These are phyloP conservation scores for Paradoxurus hermaphroditus DNA, from an alignment of 2,113 vertebrate genomes.

Conservation along the genomic window DNA sequence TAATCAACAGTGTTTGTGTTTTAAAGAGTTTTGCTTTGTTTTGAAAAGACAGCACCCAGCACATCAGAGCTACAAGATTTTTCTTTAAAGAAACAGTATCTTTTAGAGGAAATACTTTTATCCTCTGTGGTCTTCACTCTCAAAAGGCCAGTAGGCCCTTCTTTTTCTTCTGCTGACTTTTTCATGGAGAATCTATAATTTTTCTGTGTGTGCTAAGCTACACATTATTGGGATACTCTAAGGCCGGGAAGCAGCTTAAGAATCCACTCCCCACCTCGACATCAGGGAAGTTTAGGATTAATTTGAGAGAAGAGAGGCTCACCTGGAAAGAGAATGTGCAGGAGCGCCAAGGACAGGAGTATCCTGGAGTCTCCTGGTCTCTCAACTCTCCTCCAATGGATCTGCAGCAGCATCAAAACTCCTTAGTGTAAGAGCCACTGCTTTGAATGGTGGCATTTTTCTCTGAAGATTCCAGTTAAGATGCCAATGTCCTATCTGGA, in stretches of 20 bases:
- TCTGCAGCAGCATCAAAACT: background rate
- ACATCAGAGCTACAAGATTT: slow-evolving; percentile 20
- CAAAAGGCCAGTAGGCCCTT: slow-evolving; percentile 6
- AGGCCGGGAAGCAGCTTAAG: background rate
- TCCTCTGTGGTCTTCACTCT: slow-evolving; percentile 38
- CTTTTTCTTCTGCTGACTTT: background rate
- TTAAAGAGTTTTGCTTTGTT: background rate
- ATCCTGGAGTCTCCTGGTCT: background rate
- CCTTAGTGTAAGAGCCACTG: background rate
- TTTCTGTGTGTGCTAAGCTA: slow-evolving; percentile 6
- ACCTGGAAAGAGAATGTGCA: background rate
- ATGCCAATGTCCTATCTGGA: background rate
- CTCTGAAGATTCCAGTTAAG: background rate
- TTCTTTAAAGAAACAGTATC: slow-evolving; percentile 30
- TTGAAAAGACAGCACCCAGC: background rate
- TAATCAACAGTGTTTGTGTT: background rate
- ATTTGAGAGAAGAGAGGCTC: background rate
- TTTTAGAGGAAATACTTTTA: slow-evolving; percentile 25
- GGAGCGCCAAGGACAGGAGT: background rate
- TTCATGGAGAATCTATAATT: background rate
- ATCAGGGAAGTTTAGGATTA: background rate
- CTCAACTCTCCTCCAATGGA: background rate
- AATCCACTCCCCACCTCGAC: background rate
- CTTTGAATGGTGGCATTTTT: background rate
- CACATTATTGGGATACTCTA: background rate